Evolutionary conservation across 1,140 invertebrate genomes (phyloP).

Genomic region (Drosophila arizonae): DNA sequence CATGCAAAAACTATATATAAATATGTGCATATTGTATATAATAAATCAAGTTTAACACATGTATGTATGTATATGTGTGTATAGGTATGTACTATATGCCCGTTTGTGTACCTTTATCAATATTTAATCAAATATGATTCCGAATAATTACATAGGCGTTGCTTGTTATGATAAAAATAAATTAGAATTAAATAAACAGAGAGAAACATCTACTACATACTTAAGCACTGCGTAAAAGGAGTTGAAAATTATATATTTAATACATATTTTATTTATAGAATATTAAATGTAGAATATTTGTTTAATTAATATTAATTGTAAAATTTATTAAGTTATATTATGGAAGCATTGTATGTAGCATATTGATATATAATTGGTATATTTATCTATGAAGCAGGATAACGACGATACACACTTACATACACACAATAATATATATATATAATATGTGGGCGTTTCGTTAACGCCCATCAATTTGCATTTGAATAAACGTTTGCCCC

Average conservation of each 20-base stretch:
- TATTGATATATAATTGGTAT: too few relatives aligned
- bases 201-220: background rate
- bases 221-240: too few relatives aligned
- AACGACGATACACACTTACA: too few relatives aligned
- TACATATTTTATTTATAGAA: too few relatives aligned
- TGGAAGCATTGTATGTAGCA: too few relatives aligned
- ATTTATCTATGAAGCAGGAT: too few relatives aligned
- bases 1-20: constrained; percentile 16
- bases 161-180: constrained; percentile 3
- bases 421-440: too few relatives aligned
- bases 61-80: constrained; percentile 12
- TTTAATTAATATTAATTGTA: too few relatives aligned
- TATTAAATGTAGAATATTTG: too few relatives aligned
- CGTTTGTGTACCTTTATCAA: constrained; percentile 48
- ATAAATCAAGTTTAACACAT: constrained; percentile 3
- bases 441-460: constrained; percentile 14
- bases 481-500: constrained; percentile 39
- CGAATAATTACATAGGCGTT: constrained; percentile 11
- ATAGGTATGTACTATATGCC: constrained; percentile 4
- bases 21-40: background rate
- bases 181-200: background rate
- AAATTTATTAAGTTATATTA: too few relatives aligned
- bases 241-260: constrained; percentile 3
- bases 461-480: constrained; percentile 12
- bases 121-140: constrained; percentile 49